phyloP scores from a whole-genome alignment of 2,797 vertebrate species.

The Myripristis murdjan region DNA sequence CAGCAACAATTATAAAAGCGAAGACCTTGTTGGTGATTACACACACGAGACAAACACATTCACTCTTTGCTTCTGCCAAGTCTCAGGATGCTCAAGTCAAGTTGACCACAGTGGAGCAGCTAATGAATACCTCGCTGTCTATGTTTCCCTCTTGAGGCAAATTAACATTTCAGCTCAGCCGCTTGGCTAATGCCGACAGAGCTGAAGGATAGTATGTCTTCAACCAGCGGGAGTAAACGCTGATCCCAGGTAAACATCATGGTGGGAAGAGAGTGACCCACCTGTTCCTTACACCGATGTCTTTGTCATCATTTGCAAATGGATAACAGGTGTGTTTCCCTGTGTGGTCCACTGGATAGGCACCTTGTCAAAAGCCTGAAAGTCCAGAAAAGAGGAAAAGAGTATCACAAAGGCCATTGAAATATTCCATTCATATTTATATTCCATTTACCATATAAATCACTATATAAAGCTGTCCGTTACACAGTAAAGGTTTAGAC shows the following conservation, averaged over 20 bases:
- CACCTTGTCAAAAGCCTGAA: slow-evolving; percentile 25
- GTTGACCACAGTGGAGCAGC: slow-evolving; percentile 3
- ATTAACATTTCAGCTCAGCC: slow-evolving; percentile 44
- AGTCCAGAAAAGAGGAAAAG: slow-evolving; percentile 12
- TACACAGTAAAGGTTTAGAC: too few relatives aligned
- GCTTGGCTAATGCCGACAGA: slow-evolving; percentile 52
- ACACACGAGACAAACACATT: slow-evolving; percentile 34
- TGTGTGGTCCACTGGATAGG: slow-evolving; percentile 43
- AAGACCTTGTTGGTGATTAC: slow-evolving; percentile 8
- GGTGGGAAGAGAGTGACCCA: slow-evolving; percentile 62
- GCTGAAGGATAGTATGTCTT: slow-evolving; percentile 48
- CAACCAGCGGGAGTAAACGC: slow-evolving; percentile 54
- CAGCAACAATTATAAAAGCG: neutral
- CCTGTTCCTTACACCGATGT: slow-evolving; percentile 51
- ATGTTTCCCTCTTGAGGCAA: slow-evolving; percentile 4
- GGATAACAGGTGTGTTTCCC: slow-evolving; percentile 62
- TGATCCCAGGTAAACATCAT: slow-evolving; percentile 57
- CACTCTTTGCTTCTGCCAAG: neutral
- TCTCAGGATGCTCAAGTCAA: neutral
- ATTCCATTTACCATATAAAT: too few relatives aligned
- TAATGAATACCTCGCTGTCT: neutral
- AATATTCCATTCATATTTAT: too few relatives aligned
- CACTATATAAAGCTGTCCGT: too few relatives aligned
- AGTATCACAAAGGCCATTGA: neutral
- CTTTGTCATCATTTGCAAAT: slow-evolving; percentile 65